These are phyloP conservation scores for Phacellophora camtschatica DNA, from an alignment of 30 jellyfish, hydroid and myxozoan genomes.

Conservation along the genomic window DNA sequence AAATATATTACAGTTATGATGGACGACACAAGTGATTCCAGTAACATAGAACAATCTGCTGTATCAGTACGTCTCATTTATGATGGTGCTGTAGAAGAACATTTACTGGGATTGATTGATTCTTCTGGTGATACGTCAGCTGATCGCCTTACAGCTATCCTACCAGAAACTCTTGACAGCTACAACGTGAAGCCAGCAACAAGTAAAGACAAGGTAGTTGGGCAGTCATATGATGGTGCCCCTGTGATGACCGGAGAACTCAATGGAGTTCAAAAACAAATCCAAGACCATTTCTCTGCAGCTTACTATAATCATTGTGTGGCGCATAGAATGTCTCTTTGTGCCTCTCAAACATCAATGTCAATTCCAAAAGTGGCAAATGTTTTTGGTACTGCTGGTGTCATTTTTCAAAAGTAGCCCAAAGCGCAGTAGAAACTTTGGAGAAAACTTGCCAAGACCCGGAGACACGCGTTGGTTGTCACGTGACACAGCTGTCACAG, in stretches of 20 bases:
- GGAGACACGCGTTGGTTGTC: constrained; percentile 6
- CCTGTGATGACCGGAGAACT: constrained; percentile 15
- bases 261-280: constrained; percentile 18
- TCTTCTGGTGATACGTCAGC: constrained; percentile 4
- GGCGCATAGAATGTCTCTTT: constrained; percentile 13
- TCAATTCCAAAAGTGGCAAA: background rate
- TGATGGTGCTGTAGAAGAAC: constrained; percentile 3
- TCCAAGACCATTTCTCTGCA: background rate
- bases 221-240: constrained; percentile 15
- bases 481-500: constrained; percentile 44
- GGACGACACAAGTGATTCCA: background rate
- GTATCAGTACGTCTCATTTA: constrained; percentile 9
- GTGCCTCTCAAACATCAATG: constrained; percentile 10
- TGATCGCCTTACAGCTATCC: background rate
- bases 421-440: background rate
- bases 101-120: background rate
- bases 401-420: constrained; percentile 14
- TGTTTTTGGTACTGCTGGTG: background rate
- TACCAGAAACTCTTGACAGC: background rate
- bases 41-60: constrained; percentile 4
- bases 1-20: background rate
- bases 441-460: constrained; percentile 14
- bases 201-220: constrained; percentile 10
- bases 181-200: constrained; percentile 14
- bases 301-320: constrained; percentile 18